phyloP scores from a whole-genome alignment of 2,888 invertebrate genomes.

The Melanchra persicariae region DNA sequence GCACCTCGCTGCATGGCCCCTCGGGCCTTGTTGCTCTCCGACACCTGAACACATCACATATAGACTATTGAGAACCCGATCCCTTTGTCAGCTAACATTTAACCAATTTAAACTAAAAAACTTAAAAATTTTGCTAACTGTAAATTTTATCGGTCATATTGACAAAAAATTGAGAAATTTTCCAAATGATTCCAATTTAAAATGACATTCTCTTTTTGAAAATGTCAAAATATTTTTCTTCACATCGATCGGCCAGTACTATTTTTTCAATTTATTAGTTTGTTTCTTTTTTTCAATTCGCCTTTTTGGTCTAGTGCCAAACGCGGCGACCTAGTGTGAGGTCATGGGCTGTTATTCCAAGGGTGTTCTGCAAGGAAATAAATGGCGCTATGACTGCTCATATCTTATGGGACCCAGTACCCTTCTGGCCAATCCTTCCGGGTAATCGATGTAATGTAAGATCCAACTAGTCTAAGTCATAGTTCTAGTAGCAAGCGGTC shows the following conservation, averaged over 20 bases:
- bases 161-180: slow-evolving; percentile 31
- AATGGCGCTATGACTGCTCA: slow-evolving; percentile 12
- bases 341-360: slow-evolving; percentile 27
- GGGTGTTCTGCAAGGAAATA: slow-evolving; percentile 48
- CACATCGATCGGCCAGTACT: slow-evolving; percentile 19
- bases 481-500: neutral
- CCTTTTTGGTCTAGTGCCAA: slow-evolving; percentile 51
- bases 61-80: slow-evolving; percentile 32
- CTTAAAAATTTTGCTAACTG: slow-evolving; percentile 3
- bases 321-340: slow-evolving; percentile 21
- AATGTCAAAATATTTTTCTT: slow-evolving; percentile 27
- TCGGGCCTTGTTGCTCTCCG: slow-evolving; percentile 73
- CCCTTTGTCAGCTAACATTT: slow-evolving; percentile 22
- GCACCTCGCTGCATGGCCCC: slow-evolving; percentile 75
- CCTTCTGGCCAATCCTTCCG: neutral
- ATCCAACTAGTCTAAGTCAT: neutral
- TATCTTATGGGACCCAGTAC: neutral
- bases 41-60: slow-evolving; percentile 67
- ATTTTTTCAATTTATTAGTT: slow-evolving; percentile 5
- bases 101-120: slow-evolving; percentile 28
- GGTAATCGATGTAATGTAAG: neutral
- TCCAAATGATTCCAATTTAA: slow-evolving; percentile 45
- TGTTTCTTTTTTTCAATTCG: slow-evolving; percentile 35
- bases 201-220: slow-evolving; percentile 40
- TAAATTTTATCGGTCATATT: slow-evolving; percentile 48